Base-by-base conservation (phyloP, 2,888 invertebrate species). In the Melangyna quadrimaculata region DNA sequence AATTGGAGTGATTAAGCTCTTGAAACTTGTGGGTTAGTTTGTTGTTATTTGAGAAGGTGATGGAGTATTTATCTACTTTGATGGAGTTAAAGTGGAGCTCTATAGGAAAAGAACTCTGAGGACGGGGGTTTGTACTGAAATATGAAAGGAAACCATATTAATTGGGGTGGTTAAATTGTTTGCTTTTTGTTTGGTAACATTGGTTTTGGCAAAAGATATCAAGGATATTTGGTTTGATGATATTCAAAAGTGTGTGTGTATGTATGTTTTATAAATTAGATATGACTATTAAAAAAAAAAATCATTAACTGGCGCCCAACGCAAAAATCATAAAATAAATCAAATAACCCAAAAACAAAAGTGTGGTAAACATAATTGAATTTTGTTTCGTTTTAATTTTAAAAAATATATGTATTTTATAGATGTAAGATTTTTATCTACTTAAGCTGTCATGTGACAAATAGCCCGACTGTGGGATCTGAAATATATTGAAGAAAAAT, bases 1-100 rank as follows among this genome's bases (percentile, higher is more conserved):
- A 84, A 84, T 80, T 84, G 80, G 17, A 45, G 61, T 61, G 79
- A 84, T 79, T 84, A 79, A 61, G 59, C 10, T n/a, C n/a, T 65
- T 27, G 6, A 29, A 14, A n/a, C 29, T 65, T 12, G n/a, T n/a
- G 29, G 43, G 57, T 57, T 63, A 63, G n/a, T n/a, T 10, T 6
- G 24, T 43, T 29, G 43, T 32, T 65, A 45, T 19, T 8, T 43
- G 19, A 45, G 63, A 65, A 45, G 43, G 45, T 14, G 43, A n/a
- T 7, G 19, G 14, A 22, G 12, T 27, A 29, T 0, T 65, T 65
- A 37, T 59, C 35, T 35, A 57, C 10, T 45, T 45, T 45, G 35
- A 24, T 14, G 22, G n/a, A 43, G 43, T 35, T 17, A 12, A 53
- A 37, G n/a, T n/a, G 9, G 9, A 14, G 40, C n/a, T 35, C 8